These are phyloP conservation scores for Perccottus glenii DNA, from an alignment of 2,113 vertebrate species.

Conservation along the genomic window DNA sequence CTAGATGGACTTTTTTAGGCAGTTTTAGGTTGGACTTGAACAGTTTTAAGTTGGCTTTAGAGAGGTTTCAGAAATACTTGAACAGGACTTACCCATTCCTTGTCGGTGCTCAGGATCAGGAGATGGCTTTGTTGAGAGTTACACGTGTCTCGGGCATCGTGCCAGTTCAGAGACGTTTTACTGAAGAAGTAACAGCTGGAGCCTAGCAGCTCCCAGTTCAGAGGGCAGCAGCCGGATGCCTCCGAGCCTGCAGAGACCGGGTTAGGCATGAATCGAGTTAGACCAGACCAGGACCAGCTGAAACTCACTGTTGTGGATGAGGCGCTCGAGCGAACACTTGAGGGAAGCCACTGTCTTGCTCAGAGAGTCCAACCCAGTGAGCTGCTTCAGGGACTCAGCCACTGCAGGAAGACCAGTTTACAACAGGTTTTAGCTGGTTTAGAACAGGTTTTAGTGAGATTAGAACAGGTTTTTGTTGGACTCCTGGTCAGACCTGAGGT, in stretches of 20 bases:
- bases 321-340: constrained; percentile 46
- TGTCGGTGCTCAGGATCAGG: not conserved
- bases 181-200: constrained; percentile 14
- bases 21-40: too few species aligned
- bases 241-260: not conserved
- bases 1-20: too few species aligned
- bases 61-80: too few species aligned
- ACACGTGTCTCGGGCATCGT: not conserved
- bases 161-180: not conserved
- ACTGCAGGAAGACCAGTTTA: constrained; percentile 25
- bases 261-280: not conserved
- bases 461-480: too few species aligned
- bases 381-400: constrained; percentile 54
- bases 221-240: not conserved
- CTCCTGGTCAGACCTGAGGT: constrained; percentile 36
- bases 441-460: too few species aligned
- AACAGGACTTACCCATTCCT: not conserved
- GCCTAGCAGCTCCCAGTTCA: not conserved
- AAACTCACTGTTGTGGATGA: constrained; percentile 55
- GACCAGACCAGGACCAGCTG: not conserved
- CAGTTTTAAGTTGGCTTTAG: too few species aligned
- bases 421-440: not conserved
- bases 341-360: constrained; percentile 13
- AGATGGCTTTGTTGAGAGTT: constrained; percentile 9
- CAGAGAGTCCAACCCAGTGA: constrained; percentile 44